A percentile compares a stretch with the other conserved stretches of the same genome.
Conservation (phyloP, 2,113 vertebrate genomes). For the Psilopsiagon aurifrons region DNA sequence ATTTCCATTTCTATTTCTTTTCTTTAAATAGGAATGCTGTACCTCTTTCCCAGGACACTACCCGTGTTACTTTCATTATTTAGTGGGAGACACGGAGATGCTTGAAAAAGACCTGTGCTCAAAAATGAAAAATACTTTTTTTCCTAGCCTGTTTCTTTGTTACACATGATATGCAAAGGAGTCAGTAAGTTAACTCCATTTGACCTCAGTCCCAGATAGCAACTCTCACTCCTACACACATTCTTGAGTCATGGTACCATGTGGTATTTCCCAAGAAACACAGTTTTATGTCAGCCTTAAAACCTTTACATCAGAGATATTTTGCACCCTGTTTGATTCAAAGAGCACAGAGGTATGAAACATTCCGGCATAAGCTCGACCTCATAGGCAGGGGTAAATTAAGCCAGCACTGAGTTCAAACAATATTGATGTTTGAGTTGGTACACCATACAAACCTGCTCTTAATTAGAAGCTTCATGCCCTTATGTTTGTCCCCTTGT, state of each 20-base stretch:
- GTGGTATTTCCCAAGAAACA: not conserved
- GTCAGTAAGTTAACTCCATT: not conserved
- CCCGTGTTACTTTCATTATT: not conserved
- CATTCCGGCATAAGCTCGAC: not conserved
- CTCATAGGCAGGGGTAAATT: not conserved
- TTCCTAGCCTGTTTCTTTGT: not conserved
- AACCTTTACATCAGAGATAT: not conserved
- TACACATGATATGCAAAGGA: not conserved
- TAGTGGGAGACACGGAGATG: not conserved
- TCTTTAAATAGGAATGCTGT: not conserved
- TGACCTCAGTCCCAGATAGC: not conserved
- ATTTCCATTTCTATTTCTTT: not conserved
- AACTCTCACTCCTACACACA: not conserved
- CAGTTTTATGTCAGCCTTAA: not conserved
- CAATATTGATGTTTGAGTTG: not conserved
- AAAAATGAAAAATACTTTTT: not conserved
- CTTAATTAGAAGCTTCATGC: constrained; percentile 16
- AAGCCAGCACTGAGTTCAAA: not conserved
- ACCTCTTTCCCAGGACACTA: not conserved
- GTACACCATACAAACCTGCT: not conserved
- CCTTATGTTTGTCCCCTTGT: not conserved
- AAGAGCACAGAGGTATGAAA: not conserved
- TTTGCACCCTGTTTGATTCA: not conserved
- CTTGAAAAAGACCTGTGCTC: not conserved
- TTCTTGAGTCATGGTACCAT: not conserved